Evolutionary conservation across 2,797 vertebrate genomes (phyloP), one percentile per base, ranked within the genome.

Genomic region (Percopsis omiscomaycus): DNA sequence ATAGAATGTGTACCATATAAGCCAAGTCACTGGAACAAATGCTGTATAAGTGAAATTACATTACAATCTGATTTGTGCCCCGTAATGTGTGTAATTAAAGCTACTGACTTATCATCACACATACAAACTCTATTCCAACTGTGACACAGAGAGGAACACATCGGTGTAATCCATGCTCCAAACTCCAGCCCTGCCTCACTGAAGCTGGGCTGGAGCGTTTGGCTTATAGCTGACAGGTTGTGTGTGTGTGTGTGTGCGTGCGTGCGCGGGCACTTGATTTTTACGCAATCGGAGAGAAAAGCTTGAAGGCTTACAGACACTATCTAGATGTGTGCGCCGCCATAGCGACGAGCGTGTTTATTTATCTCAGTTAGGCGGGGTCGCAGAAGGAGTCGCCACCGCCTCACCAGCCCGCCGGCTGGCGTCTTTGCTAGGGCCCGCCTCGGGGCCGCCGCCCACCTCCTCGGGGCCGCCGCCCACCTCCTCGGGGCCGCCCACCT

Each of bases 391-490:
- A 53, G 67, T 69, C 12, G 80, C 65, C 66, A 16, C 75, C 0
- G 71, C 73, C 54, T 86, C 87, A 0, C 68, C 28, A 0, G 71
- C 63, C 0, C 61, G 9, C 52, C 61, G 32, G 48, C 27, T 22
- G 0, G 48, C 68, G n/a, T 89, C 89, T 48, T 66, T 85, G 69
- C 54, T 75, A 81, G 75, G 72, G 5, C 32, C 5, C 3, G 8
- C 8, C 32, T 37, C 5, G 5, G 32, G 32, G 22, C 22, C 73
- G 53, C 73, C 83, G 84, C 91, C 90, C 47, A 82, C 22, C 22
- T 22, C 22, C 22, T 22, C 22, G 22, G 22, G 22, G 22, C 22
- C 22, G 22, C 22, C 22, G 91, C 22, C 22, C 22, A 22, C 22
- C 22, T 22, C 22, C 22, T 22, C 22, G 22, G 22, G 22, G 22